These are phyloP conservation scores for Elachura formosa DNA, from an alignment of 2,113 vertebrate species.

Conservation along the genomic window DNA sequence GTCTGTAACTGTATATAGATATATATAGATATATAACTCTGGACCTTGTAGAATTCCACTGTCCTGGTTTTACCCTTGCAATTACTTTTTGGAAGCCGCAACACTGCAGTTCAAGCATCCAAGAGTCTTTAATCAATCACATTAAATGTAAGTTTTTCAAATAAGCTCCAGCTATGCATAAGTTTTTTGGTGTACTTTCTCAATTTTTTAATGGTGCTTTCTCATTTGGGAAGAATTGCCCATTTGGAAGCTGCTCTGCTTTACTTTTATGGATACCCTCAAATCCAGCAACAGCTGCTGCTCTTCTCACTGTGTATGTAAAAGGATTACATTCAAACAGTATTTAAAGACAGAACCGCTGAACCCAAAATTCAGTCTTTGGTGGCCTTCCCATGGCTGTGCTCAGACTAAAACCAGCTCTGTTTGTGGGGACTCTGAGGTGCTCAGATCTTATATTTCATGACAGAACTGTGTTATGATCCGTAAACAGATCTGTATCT, in stretches of 20 bases:
- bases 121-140: not conserved
- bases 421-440: not conserved
- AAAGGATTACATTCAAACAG: not conserved
- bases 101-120: not conserved
- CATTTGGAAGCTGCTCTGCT: not conserved
- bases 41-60: not conserved
- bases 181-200: not conserved
- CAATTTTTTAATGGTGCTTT: not conserved
- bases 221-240: not conserved
- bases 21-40: too few species aligned
- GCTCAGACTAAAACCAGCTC: not conserved
- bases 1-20: not conserved
- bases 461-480: not conserved
- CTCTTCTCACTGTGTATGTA: not conserved
- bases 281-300: not conserved
- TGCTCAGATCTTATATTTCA: not conserved
- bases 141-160: not conserved
- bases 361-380: not conserved
- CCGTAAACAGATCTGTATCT: not conserved
- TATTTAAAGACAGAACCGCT: not conserved
- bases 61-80: not conserved
- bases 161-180: not conserved
- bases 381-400: not conserved
- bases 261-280: not conserved
- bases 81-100: not conserved